phyloP scores from a whole-genome alignment of 1,140 invertebrate genomes.

The Wasmannia auropunctata region DNA sequence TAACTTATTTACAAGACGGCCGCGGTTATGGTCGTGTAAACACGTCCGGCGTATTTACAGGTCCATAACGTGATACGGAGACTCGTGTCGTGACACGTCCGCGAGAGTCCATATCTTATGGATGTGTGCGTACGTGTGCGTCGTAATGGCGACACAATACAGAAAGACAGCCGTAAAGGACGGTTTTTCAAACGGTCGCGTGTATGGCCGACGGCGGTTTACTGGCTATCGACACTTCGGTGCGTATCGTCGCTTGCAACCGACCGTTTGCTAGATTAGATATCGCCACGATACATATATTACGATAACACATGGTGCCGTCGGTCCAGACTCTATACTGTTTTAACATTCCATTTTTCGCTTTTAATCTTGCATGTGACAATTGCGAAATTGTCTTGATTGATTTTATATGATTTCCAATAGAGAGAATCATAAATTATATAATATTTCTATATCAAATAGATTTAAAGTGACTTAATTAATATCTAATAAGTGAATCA shows the following conservation, averaged over 20 bases:
- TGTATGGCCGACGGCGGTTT: conserved; percentile 18
- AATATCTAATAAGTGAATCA: not conserved
- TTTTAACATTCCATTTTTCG: not conserved
- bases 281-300: not conserved
- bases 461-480: not conserved
- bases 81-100: conserved; percentile 63
- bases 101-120: conserved; percentile 43
- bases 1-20: conserved; percentile 75
- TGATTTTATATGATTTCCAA: not conserved
- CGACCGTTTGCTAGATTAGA: conserved; percentile 13
- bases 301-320: not conserved
- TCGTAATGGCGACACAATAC: conserved; percentile 54
- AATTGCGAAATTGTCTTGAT: not conserved
- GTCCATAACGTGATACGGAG: conserved; percentile 70
- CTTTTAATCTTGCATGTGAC: not conserved
- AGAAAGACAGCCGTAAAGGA: conserved; percentile 58
- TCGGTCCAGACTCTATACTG: not conserved
- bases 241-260: conserved; percentile 1
- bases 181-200: conserved; percentile 32
- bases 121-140: conserved; percentile 43
- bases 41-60: conserved; percentile 75
- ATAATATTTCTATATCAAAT: not conserved
- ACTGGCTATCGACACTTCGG: conserved; percentile 37
- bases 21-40: conserved; percentile 74
- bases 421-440: not conserved